These are phyloP conservation scores for Cylas formicarius DNA, from an alignment of 1,140 invertebrate species.

Conservation along the genomic window DNA sequence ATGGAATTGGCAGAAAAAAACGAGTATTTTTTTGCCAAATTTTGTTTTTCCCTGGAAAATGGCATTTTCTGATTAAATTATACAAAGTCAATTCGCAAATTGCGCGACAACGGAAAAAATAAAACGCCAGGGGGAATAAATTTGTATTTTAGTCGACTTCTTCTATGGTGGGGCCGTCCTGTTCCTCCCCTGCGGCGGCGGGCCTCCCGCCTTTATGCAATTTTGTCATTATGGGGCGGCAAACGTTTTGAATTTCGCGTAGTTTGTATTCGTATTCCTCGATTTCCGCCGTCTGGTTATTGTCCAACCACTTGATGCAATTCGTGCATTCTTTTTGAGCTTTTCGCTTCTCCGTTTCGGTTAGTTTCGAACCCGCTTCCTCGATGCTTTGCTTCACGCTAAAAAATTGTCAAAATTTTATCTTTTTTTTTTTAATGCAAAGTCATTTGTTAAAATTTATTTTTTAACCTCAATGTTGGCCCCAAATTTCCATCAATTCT, in stretches of 20 bases:
- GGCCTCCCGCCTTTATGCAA: conserved; percentile 38
- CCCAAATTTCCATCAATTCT: no score
- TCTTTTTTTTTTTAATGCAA: conserved; percentile 16
- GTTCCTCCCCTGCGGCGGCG: conserved; percentile 11
- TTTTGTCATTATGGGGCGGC: conserved; percentile 48
- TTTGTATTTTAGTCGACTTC: conserved; percentile 37
- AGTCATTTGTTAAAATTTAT: no score
- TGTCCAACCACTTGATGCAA: conserved; percentile 57
- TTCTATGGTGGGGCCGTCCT: conserved; percentile 40
- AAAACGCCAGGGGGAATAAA: not conserved
- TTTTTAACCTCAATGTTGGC: no score
- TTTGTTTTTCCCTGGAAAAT: no score
- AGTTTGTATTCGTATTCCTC: conserved; percentile 55
- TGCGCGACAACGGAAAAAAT: not conserved
- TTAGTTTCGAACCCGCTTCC: conserved; percentile 33
- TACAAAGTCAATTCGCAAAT: no score
- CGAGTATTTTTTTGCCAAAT: no score
- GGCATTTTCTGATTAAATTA: no score
- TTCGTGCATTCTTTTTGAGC: conserved; percentile 50
- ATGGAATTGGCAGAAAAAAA: no score
- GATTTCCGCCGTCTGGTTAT: conserved; percentile 54
- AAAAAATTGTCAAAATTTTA: conserved; percentile 52
- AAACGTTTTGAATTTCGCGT: conserved; percentile 45
- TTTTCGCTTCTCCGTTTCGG: conserved; percentile 40
- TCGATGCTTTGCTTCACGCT: conserved; percentile 44